A percentile compares a stretch with the other conserved stretches of the same genome.
Evolutionary conservation across 2,797 vertebrate genomes (phyloP).

Genomic region (Danionella dracula): DNA sequence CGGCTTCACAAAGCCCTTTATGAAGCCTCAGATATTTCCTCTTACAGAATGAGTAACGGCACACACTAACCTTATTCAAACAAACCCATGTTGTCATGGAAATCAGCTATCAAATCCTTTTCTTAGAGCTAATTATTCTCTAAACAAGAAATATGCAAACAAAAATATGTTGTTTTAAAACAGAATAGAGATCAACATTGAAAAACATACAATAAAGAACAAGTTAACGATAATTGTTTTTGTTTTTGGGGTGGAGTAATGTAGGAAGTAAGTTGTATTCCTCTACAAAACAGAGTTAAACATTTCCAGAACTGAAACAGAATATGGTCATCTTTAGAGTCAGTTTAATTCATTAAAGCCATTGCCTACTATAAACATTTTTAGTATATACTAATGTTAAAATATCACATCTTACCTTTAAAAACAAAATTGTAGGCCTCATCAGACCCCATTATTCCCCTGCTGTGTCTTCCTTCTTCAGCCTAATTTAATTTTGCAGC

Average conservation of each 20-base stretch:
- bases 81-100: constrained; percentile 57
- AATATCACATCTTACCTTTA: constrained; percentile 77
- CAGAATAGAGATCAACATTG: too few relatives aligned
- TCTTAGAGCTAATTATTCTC: not conserved
- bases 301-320: too few relatives aligned
- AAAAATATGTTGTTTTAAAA: too few relatives aligned
- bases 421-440: constrained; percentile 95
- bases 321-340: too few relatives aligned
- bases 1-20: constrained; percentile 15
- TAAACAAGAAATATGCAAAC: too few relatives aligned
- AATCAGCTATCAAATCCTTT: constrained; percentile 35
- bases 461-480: constrained; percentile 47
- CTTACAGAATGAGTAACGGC: constrained; percentile 59
- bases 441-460: constrained; percentile 73
- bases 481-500: constrained; percentile 30
- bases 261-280: too few relatives aligned
- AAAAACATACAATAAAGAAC: too few relatives aligned
- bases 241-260: too few relatives aligned
- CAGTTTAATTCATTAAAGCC: too few relatives aligned
- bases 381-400: too few relatives aligned
- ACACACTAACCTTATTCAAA: constrained; percentile 56
- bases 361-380: not conserved
- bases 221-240: too few relatives aligned
- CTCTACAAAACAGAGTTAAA: too few relatives aligned
- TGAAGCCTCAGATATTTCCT: constrained; percentile 21